phyloP scores from a whole-genome alignment of 2,888 invertebrate species.

The Chromoteleia sp. region DNA sequence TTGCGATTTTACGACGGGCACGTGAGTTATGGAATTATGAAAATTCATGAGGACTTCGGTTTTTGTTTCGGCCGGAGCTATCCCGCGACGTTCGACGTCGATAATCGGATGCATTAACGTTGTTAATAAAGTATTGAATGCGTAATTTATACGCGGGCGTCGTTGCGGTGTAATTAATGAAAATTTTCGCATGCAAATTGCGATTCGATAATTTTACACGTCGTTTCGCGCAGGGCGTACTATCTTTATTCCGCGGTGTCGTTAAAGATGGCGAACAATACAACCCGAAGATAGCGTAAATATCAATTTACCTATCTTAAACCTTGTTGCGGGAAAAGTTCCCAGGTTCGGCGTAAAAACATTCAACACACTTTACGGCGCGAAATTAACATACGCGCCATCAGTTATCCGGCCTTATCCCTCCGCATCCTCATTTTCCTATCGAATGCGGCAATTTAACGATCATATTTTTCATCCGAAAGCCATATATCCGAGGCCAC shows the following conservation, averaged over 20 bases:
- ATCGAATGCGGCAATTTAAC: constrained; percentile 64
- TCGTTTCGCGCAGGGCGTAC: constrained; percentile 54
- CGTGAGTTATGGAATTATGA: constrained; percentile 50
- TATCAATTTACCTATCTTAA: constrained; percentile 68
- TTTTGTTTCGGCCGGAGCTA: constrained; percentile 12
- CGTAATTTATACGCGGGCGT: constrained; percentile 41
- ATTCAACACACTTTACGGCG: constrained; percentile 63
- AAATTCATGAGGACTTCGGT: constrained; percentile 46
- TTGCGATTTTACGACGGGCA: constrained; percentile 7
- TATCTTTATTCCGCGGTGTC: constrained; percentile 51
- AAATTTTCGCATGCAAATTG: constrained; percentile 61
- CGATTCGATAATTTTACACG: constrained; percentile 53
- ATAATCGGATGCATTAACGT: constrained; percentile 32
- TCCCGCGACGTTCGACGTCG: constrained; percentile 15
- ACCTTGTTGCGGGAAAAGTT: constrained; percentile 55
- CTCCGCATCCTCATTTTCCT: constrained; percentile 63
- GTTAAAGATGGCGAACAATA: constrained; percentile 67
- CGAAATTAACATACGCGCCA: constrained; percentile 67
- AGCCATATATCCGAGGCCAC: constrained; percentile 46
- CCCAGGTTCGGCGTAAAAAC: constrained; percentile 65
- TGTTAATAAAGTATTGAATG: constrained; percentile 51
- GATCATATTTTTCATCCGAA: constrained; percentile 55
- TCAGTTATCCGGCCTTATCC: constrained; percentile 65
- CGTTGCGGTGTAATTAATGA: constrained; percentile 41
- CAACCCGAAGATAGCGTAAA: constrained; percentile 60